These are phyloP conservation scores for Lochmaea crataegi DNA, from an alignment of 2,888 invertebrate species.

Conservation along the genomic window DNA sequence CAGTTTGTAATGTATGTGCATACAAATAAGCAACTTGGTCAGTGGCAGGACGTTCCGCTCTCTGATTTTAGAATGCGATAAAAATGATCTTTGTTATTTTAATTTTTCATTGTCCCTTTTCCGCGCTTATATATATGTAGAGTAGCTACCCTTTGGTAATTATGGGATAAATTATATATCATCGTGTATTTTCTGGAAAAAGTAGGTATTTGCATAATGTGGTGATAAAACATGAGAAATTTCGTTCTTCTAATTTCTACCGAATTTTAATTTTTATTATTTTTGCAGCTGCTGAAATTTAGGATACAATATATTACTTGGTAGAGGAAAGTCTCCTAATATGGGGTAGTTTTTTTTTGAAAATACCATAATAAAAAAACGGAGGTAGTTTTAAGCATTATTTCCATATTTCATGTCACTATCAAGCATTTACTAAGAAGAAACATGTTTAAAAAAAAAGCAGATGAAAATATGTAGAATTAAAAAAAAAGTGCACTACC, in stretches of 20 bases:
- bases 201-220: conserved; percentile 40
- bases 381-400: too few species aligned
- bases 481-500: too few species aligned
- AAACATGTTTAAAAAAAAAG: too few species aligned
- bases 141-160: conserved; percentile 46
- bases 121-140: conserved; percentile 53
- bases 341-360: too few species aligned
- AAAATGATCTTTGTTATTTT: conserved; percentile 62
- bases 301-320: not conserved
- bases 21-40: conserved; percentile 53
- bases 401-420: too few species aligned
- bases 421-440: too few species aligned
- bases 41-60: conserved; percentile 56
- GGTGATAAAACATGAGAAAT: conserved; percentile 29
- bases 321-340: too few species aligned
- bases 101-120: conserved; percentile 60
- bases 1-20: conserved; percentile 51
- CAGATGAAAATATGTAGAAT: too few species aligned
- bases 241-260: conserved; percentile 4
- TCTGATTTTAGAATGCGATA: conserved; percentile 56
- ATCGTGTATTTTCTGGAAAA: conserved; percentile 38
- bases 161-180: conserved; percentile 46
- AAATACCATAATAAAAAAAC: too few species aligned
- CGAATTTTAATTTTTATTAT: conserved; percentile 2
- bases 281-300: not conserved